Base-by-base conservation (phyloP, 35 echinoderm and acorn worm genomes). In the Ptychodera flava region DNA sequence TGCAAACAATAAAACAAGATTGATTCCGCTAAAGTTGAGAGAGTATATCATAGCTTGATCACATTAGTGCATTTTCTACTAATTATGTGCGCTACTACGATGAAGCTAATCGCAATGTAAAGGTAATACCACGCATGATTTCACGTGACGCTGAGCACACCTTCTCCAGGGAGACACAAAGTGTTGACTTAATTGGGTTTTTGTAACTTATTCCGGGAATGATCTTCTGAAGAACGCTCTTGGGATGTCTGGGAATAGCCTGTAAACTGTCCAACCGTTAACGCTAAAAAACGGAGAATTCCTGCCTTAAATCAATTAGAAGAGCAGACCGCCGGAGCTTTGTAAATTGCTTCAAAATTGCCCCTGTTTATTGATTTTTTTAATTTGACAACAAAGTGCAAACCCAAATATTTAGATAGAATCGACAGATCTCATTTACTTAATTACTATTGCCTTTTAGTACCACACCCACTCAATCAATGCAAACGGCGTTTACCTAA, bases 121-220 rank as follows among this genome's bases (percentile, higher is more conserved):
- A 64, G 45, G 6, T 64, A 64, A 64, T 64, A 64, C 22, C 45
- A 64, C 45, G 45, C 6, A 12, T 64, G 45, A 64, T 64, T 64
- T 64, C 6, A 64, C 45, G 6, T 12, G 6, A 64, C 22, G 22
- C 45, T 64, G 45, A 64, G 22, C 45, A 64, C 22, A 64, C 45
- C 6, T 22, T 12, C 45, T 64, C 45, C 6, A 12, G 45, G 45
- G 45, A 64, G 6, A 64, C 6, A 64, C 45, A 64, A 64, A 64
- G 45, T 64, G 45, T 64, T 64, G 6, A 64, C 45, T 22, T 64
- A 64, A 64, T 64, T 64, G 45, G 45, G 45, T 64, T 64, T 64
- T 64, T 64, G 45, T 64, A 64, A 64, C 45, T 64, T 64, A 64
- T 64, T 64, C 45, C 45, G 45, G 45, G 45, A 64, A 64, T 64